A percentile compares a stretch with the other conserved stretches of the same genome.
Evolutionary conservation across 2,113 vertebrate species (phyloP).

Genomic region (Pelobates fuscus): DNA sequence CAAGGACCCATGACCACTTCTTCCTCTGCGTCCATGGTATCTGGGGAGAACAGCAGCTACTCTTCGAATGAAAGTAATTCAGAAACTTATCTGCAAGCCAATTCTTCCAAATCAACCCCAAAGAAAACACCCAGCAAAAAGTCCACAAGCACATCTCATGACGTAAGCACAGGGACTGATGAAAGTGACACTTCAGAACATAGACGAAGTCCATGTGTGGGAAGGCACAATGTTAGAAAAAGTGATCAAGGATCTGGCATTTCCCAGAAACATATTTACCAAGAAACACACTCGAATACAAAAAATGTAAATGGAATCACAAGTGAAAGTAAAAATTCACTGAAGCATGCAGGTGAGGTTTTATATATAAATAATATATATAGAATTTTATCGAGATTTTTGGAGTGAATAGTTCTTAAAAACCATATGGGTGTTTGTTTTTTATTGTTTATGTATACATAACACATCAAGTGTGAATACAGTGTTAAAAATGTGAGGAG

Average conservation of each 20-base stretch:
- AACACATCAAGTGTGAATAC: too few species aligned
- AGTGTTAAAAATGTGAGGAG: too few species aligned
- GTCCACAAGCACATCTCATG: conserved; percentile 61
- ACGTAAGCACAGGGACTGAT: conserved; percentile 64
- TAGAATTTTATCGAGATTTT: too few species aligned
- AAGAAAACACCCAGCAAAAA: conserved; percentile 73
- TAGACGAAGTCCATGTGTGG: conserved; percentile 63
- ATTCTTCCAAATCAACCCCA: conserved; percentile 63
- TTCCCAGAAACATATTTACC: conserved; percentile 63
- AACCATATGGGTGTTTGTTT: too few species aligned
- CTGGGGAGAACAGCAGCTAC: conserved; percentile 67
- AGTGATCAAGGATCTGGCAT: conserved; percentile 67
- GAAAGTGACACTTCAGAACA: conserved; percentile 60
- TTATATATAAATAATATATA: too few species aligned
- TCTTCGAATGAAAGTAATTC: conserved; percentile 68
- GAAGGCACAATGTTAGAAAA: conserved; percentile 68
- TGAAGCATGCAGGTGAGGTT: conserved; percentile 68
- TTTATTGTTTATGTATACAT: too few species aligned
- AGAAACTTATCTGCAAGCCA: conserved; percentile 63
- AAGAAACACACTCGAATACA: conserved; percentile 67
- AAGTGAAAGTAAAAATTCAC: conserved; percentile 69
- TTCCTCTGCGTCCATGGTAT: conserved; percentile 60
- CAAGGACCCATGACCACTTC: conserved; percentile 64
- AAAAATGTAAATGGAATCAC: conserved; percentile 68
- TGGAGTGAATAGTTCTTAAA: too few species aligned